Base-by-base conservation (phyloP, 2,888 invertebrate species). In the Drosophila mayaguana region DNA sequence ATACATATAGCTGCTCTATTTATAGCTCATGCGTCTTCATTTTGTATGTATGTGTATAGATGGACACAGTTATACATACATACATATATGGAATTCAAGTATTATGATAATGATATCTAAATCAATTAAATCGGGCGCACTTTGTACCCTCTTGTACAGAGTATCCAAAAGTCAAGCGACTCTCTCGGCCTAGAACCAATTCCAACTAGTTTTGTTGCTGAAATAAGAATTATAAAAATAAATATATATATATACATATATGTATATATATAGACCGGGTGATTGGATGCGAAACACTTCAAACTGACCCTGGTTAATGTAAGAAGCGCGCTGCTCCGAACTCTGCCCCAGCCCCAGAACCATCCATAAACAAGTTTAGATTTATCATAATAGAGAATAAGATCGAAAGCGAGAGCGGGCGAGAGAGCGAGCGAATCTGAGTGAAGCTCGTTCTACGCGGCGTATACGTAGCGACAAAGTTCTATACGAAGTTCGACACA, bases 381-480 rank as follows among this genome's bases (percentile, higher is more conserved):
- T 76, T 70, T 63, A 75, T 74, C 71, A 65, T n/a, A 60, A 53
- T 22, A 36, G 36, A 53, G 34, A 34, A 22, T 1, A 2, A 53
- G 36, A 50, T 12, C 1, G 18, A 12, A 12, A 14, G 20, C 36
- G 6, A 20, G 5, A 22, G 16, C 9, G 36, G 22, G 51, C 6
- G 48, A n/a, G 34, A 51, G 20, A 2, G 14, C 16, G 36, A 16
- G 53, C n/a, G 38, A 14, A 22, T 9, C 32, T 32, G 32, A 34
- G 34, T 9, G 22, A 25, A 25, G 32, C 46, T 28, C 16, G 18
- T 36, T 38, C 62, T 40, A 60, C 68, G 45, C 62, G 45, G 62
- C 75, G 75, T 75, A 75, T 75, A 74, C 75, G 75, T 69, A 62
- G 74, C 65, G 61, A 25, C 28, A 56, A 57, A 59, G 75, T 78